These are phyloP conservation scores for Paelopatides confundens DNA, from an alignment of 53 echinoderm and acorn worm species.

Conservation along the genomic window DNA sequence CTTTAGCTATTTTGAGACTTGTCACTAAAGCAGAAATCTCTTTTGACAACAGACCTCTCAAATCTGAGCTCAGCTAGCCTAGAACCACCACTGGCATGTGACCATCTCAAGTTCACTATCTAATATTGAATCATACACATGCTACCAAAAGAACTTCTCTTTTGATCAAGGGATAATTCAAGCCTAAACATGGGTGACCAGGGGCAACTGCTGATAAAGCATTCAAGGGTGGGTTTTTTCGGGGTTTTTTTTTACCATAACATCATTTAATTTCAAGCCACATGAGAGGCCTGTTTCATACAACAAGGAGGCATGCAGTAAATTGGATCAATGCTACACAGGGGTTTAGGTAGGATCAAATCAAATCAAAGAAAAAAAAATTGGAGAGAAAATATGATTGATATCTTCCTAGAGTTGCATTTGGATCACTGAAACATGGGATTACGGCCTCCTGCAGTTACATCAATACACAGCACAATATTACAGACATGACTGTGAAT, in stretches of 20 bases:
- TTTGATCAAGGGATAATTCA: slow-evolving; percentile 20
- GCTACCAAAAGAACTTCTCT: slow-evolving; percentile 6
- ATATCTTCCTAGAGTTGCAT: too few relatives aligned
- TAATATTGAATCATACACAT: slow-evolving; percentile 1
- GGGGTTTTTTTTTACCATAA: neutral
- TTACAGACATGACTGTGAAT: too few relatives aligned
- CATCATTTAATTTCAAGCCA: slow-evolving; percentile 23
- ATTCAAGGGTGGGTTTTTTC: neutral
- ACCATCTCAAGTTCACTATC: neutral
- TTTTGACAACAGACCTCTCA: neutral
- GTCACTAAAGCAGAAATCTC: neutral
- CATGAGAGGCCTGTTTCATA: neutral
- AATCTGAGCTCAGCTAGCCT: neutral
- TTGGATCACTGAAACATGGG: too few relatives aligned
- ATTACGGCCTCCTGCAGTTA: too few relatives aligned
- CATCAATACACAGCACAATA: too few relatives aligned
- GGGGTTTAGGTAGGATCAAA: too few relatives aligned
- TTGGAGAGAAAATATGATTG: too few relatives aligned
- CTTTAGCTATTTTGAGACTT: neutral
- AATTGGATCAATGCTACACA: slow-evolving; percentile 2
- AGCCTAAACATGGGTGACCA: neutral
- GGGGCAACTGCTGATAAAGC: neutral
- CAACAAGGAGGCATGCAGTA: neutral
- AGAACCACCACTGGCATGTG: neutral
- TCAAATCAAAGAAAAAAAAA: too few relatives aligned